Evolutionary conservation across 2,797 vertebrate genomes (phyloP), one percentile per base, ranked within the genome.

Genomic region (Chanos chanos): DNA sequence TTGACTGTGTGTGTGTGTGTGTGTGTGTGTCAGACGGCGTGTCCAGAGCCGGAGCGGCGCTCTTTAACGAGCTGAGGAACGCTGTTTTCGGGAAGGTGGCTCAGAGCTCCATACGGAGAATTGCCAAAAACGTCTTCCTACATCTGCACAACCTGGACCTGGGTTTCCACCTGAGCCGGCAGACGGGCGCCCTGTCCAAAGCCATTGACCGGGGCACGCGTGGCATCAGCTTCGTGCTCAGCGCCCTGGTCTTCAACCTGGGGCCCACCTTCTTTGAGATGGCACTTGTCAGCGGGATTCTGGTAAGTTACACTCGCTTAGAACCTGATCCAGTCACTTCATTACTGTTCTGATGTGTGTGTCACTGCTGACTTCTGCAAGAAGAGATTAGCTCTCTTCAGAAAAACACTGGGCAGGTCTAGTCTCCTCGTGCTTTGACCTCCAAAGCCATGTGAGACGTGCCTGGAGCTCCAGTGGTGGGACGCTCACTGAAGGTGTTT

Each of bases 1-100:
- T 24, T 24, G 41, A 7, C 5, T 1, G 43, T 13, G 8, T 30
- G 24, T 36, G 24, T 45, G 19, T 52, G 5, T 49, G 18, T 41
- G 31, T 40, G 25, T 62, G 4, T 28, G 33, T 45, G 18, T 58
- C 78, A 99, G 96, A 99, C 81, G 96, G 96, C 15, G 76, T 78
- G 21, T 97, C 96, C 9, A 90, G 96, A 80, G 91, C 92, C 0
- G 90, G 92, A 55, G 77, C 94, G 4, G 93, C 96, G 0, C 77
- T 94, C 74, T 99, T 99, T 87, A 99, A 98, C 48, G 96, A 99
- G 88, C 86, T 95, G 43, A 88, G 96, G 82, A 99, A 98, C 72
- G 95, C 90, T 7, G 93, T 98, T 22, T 99, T 99, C 60, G 93
- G 94, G 64, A 98, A 98, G 67, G 96, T 99, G 77, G 96, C 96